phyloP scores from a whole-genome alignment of 1,140 invertebrate genomes.

The Mylabris phalerata region DNA sequence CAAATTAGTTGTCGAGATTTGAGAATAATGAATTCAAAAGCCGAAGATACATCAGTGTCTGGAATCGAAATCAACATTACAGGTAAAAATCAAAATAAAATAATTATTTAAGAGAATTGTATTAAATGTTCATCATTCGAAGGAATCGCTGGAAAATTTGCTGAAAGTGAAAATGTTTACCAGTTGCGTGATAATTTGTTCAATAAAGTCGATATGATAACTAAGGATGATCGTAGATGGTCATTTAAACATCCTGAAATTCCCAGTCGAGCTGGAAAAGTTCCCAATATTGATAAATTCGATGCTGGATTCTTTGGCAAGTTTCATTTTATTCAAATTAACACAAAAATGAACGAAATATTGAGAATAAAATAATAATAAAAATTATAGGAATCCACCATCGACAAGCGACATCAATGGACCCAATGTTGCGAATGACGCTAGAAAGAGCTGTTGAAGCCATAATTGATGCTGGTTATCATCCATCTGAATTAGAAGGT shows the following conservation, averaged over 20 bases:
- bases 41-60: too few relatives aligned
- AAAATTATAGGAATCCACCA: slow-evolving; percentile 50
- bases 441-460: slow-evolving; percentile 80
- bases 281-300: too few relatives aligned
- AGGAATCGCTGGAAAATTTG: slow-evolving; percentile 77
- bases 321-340: slow-evolving; percentile 34
- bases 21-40: too few relatives aligned
- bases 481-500: slow-evolving; percentile 52
- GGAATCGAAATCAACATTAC: too few relatives aligned
- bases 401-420: slow-evolving; percentile 70
- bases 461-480: slow-evolving; percentile 73
- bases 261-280: too few relatives aligned
- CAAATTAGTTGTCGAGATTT: too few relatives aligned
- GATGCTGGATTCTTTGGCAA: not conserved
- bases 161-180: slow-evolving; percentile 73
- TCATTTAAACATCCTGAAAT: too few relatives aligned
- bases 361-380: slow-evolving; percentile 39
- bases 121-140: not conserved
- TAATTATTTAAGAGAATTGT: not conserved
- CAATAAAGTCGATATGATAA: slow-evolving; percentile 44
- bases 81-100: not conserved
- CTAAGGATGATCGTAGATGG: too few relatives aligned
- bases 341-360: slow-evolving; percentile 72
- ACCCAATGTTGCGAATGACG: slow-evolving; percentile 78
- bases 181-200: slow-evolving; percentile 75